phyloP scores from a whole-genome alignment of 2,888 invertebrate genomes.

The Parnassius apollo region DNA sequence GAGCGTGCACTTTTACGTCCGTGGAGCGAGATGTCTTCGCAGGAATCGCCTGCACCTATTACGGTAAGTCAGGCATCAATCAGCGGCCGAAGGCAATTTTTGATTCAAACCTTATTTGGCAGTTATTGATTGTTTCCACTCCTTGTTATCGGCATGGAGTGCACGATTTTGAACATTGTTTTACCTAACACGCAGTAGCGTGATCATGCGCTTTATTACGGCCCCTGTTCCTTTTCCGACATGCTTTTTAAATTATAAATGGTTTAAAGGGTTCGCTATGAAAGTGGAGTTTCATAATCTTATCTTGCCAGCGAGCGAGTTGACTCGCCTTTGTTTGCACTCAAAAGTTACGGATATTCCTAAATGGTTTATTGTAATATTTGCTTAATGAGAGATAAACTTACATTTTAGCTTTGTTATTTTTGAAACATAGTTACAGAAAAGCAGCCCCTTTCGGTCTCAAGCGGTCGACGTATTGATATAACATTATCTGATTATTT shows the following conservation, averaged over 20 bases:
- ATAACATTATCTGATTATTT: no score
- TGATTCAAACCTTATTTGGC: conserved; percentile 62
- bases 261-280: conserved; percentile 27
- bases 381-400: conserved; percentile 36
- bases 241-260: conserved; percentile 33
- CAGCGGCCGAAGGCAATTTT: conserved; percentile 51
- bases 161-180: conserved; percentile 48
- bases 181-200: conserved; percentile 45
- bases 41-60: conserved; percentile 52
- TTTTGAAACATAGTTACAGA: no score
- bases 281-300: conserved; percentile 35
- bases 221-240: conserved; percentile 38
- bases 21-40: conserved; percentile 65
- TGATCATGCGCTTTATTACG: conserved; percentile 37
- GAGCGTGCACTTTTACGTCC: conserved; percentile 67
- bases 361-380: conserved; percentile 49
- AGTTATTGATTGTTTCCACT: conserved; percentile 50
- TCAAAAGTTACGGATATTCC: conserved; percentile 41
- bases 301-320: conserved; percentile 41
- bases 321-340: conserved; percentile 51
- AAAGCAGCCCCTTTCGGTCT: no score
- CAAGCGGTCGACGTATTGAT: no score
- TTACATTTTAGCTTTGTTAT: background rate
- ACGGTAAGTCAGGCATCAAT: conserved; percentile 65
- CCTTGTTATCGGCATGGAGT: conserved; percentile 40